phyloP scores from a whole-genome alignment of 64 coral and sea anemone genomes.

The Porites australiensis region DNA sequence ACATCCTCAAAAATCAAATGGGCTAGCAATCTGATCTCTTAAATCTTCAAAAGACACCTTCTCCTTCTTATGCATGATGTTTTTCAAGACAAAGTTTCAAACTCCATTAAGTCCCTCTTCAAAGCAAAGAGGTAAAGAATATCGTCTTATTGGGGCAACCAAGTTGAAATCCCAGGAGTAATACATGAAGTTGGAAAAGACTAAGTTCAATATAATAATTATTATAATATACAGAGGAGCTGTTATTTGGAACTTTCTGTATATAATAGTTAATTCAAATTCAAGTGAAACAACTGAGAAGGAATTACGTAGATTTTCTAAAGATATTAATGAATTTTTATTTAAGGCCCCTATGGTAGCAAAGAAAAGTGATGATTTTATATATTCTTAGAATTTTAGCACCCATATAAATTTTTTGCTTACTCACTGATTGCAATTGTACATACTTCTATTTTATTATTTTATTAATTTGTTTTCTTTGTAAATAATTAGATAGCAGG shows the following conservation, averaged over 20 bases:
- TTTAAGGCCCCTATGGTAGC: too few relatives aligned
- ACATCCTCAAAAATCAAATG: not conserved
- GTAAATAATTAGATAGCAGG: too few relatives aligned
- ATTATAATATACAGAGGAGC: not conserved
- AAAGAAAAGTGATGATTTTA: too few relatives aligned
- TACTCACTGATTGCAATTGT: too few relatives aligned
- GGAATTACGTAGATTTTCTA: too few relatives aligned
- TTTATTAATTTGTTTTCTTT: too few relatives aligned
- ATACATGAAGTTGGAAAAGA: conserved; percentile 28
- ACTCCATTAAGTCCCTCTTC: conserved; percentile 1
- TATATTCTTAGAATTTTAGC: too few relatives aligned
- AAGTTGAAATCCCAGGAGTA: conserved; percentile 23
- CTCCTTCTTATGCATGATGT: conserved; percentile 18
- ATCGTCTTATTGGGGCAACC: not conserved
- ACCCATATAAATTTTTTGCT: too few relatives aligned
- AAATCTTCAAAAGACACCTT: conserved; percentile 2
- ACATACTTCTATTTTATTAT: too few relatives aligned
- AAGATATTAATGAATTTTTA: too few relatives aligned
- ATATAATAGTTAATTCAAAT: not conserved
- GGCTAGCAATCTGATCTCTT: not conserved
- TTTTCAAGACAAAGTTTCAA: not conserved
- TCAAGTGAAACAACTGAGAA: too few relatives aligned
- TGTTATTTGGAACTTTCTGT: conserved; percentile 16
- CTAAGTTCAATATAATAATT: not conserved
- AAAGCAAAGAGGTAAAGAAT: not conserved